Base-by-base conservation (phyloP, 2,113 vertebrate genomes). In the Todiramphus saurophagus region DNA sequence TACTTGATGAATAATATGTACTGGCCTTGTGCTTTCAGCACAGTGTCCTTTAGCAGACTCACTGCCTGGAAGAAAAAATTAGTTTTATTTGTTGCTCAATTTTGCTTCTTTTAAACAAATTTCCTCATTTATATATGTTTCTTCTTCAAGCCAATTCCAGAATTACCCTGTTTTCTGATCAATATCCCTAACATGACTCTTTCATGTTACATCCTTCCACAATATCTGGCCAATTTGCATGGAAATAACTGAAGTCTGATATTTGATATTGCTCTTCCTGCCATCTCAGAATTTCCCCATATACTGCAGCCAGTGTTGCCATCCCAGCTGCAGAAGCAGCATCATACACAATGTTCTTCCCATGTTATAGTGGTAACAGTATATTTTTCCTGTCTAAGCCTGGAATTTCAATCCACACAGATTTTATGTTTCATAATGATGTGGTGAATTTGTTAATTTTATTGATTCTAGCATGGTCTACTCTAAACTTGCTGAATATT, bases 11-110 rank as follows among this genome's bases (percentile, higher is more conserved):
- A 82, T 89, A 69, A 89, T 30, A 28, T 58, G 35, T 63, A 58
- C 28, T 68, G 66, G 73, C 84, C 89, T 87, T 62, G 53, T 64
- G 44, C 74, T 95, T 97, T 72, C 87, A 93, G 81, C n/a, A 63
- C 33, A 53, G 19, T 16, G 66, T 83, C 81, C 89, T 96, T 82
- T 87, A 93, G 58, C 66, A 83, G 74, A 87, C 13, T 78, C 62
- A 18, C 84, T 37, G 62, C 74, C 74, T 60, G 50, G 39, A 94
- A 87, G 74, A 91, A 89, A 84, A 16, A 87, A 96, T 84, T 94
- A 50, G 94, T 89, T 95, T 82, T 84, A 74, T 87, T 93, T 76
- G 33, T 89, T 77, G 44, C 77, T 4, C 0, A 12, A 33, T 76
- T 85, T 82, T 73, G 62, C 24, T 84, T 87, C 30, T 68, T 93